Conservation (phyloP, 2,797 vertebrate species). For the Sebastes steindachneri region DNA sequence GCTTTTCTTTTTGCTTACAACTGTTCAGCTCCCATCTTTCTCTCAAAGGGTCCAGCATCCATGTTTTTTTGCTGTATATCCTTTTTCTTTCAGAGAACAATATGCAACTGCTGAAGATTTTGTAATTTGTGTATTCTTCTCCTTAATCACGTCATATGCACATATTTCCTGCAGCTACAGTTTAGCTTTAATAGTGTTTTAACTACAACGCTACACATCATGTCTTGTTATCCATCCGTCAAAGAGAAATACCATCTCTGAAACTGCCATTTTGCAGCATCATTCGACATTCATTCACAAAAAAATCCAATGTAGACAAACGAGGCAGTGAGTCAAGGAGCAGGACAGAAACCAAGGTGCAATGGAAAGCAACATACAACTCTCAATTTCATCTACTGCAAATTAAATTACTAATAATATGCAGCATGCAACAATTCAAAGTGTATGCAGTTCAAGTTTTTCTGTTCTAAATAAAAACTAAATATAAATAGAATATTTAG, state of each 20-base stretch:
- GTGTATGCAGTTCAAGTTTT: neutral
- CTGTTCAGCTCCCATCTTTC: neutral
- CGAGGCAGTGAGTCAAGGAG: neutral
- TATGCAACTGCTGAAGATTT: neutral
- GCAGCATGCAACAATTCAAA: neutral
- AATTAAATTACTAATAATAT: neutral
- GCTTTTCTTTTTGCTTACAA: neutral
- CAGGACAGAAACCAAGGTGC: neutral
- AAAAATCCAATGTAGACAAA: too few relatives aligned
- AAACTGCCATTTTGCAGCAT: neutral
- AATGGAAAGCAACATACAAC: neutral
- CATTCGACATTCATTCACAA: neutral
- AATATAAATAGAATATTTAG: neutral
- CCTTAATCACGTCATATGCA: neutral
- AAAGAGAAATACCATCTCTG: neutral
- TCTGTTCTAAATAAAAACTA: neutral
- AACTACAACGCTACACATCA: neutral
- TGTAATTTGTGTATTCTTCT: neutral
- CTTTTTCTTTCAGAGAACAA: neutral
- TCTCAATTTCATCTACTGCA: neutral
- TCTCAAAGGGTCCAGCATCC: neutral
- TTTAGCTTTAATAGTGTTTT: neutral
- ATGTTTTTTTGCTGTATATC: neutral
- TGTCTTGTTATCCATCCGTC: neutral
- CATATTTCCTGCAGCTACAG: neutral